Evolutionary conservation across 2,797 vertebrate species (phyloP).

Genomic region (Poliocrania exsul): DNA sequence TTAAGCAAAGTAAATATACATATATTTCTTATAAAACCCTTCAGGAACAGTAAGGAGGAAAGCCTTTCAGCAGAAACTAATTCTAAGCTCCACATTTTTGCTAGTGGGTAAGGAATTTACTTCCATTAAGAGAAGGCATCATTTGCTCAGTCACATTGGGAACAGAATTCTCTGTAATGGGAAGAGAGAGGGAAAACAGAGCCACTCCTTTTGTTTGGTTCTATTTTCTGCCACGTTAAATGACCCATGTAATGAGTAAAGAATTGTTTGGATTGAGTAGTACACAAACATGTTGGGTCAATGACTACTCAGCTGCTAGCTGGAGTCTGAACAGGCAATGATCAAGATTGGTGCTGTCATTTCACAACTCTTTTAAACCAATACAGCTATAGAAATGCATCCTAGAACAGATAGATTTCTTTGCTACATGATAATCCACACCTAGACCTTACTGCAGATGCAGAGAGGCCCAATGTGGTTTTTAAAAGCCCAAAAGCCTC

Average conservation of each 20-base stretch:
- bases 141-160: background rate
- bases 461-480: background rate
- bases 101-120: background rate
- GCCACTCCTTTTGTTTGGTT: background rate
- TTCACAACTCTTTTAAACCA: background rate
- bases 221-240: background rate
- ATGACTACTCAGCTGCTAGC: background rate
- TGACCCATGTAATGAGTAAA: background rate
- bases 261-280: background rate
- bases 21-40: background rate
- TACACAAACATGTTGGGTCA: background rate
- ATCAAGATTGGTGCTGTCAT: background rate
- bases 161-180: background rate
- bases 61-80: background rate
- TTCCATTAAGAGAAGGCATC: background rate
- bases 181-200: background rate
- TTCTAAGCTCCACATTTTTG: background rate
- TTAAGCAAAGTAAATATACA: background rate
- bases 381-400: background rate
- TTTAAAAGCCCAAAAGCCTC: background rate
- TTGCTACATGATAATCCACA: background rate
- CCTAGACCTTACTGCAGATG: background rate
- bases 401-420: background rate
- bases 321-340: background rate
- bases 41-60: background rate